Conservation (phyloP, 2,888 invertebrate genomes). For the Periphyllus acericola region DNA sequence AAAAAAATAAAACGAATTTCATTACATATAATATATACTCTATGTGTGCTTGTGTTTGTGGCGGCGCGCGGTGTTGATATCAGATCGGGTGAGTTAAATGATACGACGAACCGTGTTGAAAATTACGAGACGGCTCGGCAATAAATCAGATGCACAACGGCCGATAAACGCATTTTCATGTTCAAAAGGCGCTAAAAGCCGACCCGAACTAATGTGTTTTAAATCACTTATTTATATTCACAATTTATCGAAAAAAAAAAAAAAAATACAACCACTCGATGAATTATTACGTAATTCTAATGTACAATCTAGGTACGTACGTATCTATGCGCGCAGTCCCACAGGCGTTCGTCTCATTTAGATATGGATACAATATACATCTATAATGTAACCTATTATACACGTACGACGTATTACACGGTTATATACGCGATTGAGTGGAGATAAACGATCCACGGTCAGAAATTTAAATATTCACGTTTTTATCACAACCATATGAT, state of each 20-base stretch:
- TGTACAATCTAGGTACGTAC: not conserved
- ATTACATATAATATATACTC: not conserved
- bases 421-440: not conserved
- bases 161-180: slow-evolving; percentile 36
- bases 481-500: not conserved
- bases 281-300: slow-evolving; percentile 18
- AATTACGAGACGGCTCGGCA: slow-evolving; percentile 38
- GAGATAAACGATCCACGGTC: slow-evolving; percentile 14
- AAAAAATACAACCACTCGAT: not conserved
- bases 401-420: no score
- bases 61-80: slow-evolving; percentile 4
- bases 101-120: slow-evolving; percentile 14
- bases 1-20: slow-evolving; percentile 24
- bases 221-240: slow-evolving; percentile 11
- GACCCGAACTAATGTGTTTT: not conserved
- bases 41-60: not conserved
- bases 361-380: not conserved
- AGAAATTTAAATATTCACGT: not conserved
- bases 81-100: slow-evolving; percentile 35
- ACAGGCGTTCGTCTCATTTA: not conserved
- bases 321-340: no score
- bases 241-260: not conserved
- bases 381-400: not conserved
- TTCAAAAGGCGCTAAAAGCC: slow-evolving; percentile 36
- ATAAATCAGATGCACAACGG: slow-evolving; percentile 31